phyloP scores from a whole-genome alignment of 2,797 vertebrate genomes.

The Urosaurus nigricauda region DNA sequence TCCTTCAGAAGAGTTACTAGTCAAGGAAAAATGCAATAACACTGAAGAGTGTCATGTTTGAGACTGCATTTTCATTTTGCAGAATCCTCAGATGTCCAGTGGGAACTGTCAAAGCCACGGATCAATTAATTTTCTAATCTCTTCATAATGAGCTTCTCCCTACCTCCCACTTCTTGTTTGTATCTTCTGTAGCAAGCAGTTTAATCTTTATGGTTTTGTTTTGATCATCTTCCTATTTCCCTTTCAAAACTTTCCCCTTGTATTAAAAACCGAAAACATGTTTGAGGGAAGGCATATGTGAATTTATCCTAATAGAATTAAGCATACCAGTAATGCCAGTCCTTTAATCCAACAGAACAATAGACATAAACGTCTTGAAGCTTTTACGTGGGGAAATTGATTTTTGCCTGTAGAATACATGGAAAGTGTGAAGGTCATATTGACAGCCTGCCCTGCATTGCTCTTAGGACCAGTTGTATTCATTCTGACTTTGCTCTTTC shows the following conservation, averaged over 20 bases:
- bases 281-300: conserved; percentile 32
- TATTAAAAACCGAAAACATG: conserved; percentile 48
- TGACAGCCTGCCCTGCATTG: conserved; percentile 63
- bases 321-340: conserved; percentile 7
- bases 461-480: conserved; percentile 73
- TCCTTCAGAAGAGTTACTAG: conserved; percentile 61
- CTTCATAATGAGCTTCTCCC: conserved; percentile 62
- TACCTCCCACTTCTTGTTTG: conserved; percentile 60
- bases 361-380: conserved; percentile 39
- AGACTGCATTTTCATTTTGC: conserved; percentile 57
- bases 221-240: conserved; percentile 41
- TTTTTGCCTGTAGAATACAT: conserved; percentile 45
- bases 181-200: conserved; percentile 65
- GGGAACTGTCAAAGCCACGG: conserved; percentile 64
- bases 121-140: conserved; percentile 71
- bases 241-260: conserved; percentile 38
- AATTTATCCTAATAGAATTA: conserved; percentile 35
- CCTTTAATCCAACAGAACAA: conserved; percentile 58
- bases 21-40: conserved; percentile 44
- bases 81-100: conserved; percentile 55
- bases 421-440: conserved; percentile 45
- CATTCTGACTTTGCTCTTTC: conserved; percentile 62
- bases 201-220: conserved; percentile 59
- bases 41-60: conserved; percentile 60
- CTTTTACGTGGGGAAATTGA: conserved; percentile 48